These are phyloP conservation scores for Coenonympha glycerion DNA, from an alignment of 2,888 invertebrate genomes.

Conservation along the genomic window DNA sequence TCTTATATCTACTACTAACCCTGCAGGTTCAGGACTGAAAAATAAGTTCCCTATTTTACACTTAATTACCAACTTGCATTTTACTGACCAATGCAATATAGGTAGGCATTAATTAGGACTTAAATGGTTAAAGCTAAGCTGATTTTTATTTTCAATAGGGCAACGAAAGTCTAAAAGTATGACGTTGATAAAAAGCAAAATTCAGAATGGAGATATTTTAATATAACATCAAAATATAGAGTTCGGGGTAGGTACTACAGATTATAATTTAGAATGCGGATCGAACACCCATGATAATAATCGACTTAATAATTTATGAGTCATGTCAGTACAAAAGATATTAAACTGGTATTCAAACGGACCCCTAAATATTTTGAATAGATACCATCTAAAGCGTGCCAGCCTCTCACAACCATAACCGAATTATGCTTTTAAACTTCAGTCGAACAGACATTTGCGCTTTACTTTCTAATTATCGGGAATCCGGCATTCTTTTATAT, in stretches of 20 bases:
- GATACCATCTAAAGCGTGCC: background rate
- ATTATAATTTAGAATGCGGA: background rate
- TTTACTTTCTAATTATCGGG: constrained; percentile 14
- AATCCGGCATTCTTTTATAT: constrained; percentile 4
- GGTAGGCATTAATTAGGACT: no score
- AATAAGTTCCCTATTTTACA: no score
- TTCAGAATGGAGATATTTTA: background rate
- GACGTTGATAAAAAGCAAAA: no score
- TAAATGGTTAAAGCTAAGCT: no score
- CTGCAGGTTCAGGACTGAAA: no score
- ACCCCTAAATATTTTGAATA: constrained; percentile 6
- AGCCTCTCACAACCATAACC: constrained; percentile 3
- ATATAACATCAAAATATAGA: background rate
- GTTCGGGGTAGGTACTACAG: background rate
- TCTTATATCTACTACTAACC: no score
- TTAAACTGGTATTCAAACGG: background rate
- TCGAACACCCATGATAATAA: background rate
- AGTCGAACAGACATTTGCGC: background rate
- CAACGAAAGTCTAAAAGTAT: no score
- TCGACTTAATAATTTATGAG: background rate
- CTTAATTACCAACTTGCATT: no score
- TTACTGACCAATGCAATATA: no score
- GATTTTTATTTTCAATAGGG: no score
- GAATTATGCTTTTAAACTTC: constrained; percentile 9
- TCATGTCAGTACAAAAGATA: background rate